Base-by-base conservation (phyloP, 2,888 invertebrate genomes). In the Athalia rosae region DNA sequence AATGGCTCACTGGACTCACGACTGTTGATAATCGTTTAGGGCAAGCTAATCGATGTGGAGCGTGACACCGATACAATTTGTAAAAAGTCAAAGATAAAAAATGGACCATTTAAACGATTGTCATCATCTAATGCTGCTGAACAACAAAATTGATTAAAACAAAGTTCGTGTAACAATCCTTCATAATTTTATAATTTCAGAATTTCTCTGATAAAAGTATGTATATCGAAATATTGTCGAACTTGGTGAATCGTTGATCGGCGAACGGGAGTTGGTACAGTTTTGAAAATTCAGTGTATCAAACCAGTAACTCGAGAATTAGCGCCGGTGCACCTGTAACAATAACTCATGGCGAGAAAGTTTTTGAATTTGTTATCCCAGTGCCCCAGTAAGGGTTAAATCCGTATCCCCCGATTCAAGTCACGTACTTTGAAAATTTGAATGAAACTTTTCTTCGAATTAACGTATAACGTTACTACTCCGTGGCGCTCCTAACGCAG, bases 91-190 rank as follows among this genome's bases (percentile, higher is more conserved):
- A 71, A 50, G 43, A 56, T 47, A 71, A 80, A 78, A 80, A 79
- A 78, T 47, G 58, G 67, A 71, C 76, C 79, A 79, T 79, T 80
- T 81, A 81, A 79, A 78, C 79, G 79, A 79, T 79, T 76, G 58
- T 63, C 77, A 80, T 78, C 77, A 63, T 62, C 63, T 48, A 79
- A 62, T 74, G 15, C 58, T 61, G 13, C 0, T 41, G 9, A 47
- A 50, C 13, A 58, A 43, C 71, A 56, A 45, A 71, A 71, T 43
- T 58, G 58, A 71, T 71, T 45, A 13, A 28, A 28, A 11, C 43
- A 71, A 9, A 43, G 71, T 71, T 71, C 15, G 58, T 56, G 28
- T 28, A 28, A 28, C 28, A 28, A 28, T 28, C 28, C 28, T 28
- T 28, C 28, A 28, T 28, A 28, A 28, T 28, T 28, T 28, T 28